phyloP scores from a whole-genome alignment of 2,888 invertebrate species.

The Dexiosoma caninum region DNA sequence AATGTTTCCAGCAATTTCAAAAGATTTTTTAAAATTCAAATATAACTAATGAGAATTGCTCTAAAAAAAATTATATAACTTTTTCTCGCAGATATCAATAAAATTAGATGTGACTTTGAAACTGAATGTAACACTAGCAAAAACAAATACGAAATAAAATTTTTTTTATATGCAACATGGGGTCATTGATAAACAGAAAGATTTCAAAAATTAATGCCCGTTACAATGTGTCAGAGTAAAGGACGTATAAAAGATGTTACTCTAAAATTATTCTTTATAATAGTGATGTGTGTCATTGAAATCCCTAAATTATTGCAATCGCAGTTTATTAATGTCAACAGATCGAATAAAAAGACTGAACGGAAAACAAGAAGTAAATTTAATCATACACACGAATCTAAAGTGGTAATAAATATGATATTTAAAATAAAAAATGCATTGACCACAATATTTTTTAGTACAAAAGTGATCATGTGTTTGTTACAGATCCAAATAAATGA shows the following conservation, averaged over 20 bases:
- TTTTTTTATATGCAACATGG: not conserved
- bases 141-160: too few relatives aligned
- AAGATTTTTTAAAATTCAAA: too few relatives aligned
- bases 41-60: too few relatives aligned
- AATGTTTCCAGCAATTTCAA: too few relatives aligned
- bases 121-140: too few relatives aligned
- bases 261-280: conserved; percentile 59
- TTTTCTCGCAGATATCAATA: too few relatives aligned
- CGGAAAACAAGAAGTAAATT: conserved; percentile 57
- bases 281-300: conserved; percentile 75
- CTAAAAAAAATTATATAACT: too few relatives aligned
- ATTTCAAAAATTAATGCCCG: not conserved
- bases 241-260: not conserved
- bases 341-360: conserved; percentile 52
- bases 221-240: not conserved
- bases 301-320: conserved; percentile 76
- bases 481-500: conserved; percentile 68
- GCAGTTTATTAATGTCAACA: conserved; percentile 67
- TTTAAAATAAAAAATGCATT: conserved; percentile 34
- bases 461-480: conserved; percentile 29
- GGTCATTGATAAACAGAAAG: not conserved
- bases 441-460: conserved; percentile 21
- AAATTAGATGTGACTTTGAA: too few relatives aligned
- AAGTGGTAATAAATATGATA: conserved; percentile 15
- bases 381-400: not conserved